A percentile compares a stretch with the other conserved stretches of the same genome.
Conservation (phyloP, 2,797 vertebrate species). For the Diglossa cyanea region DNA sequence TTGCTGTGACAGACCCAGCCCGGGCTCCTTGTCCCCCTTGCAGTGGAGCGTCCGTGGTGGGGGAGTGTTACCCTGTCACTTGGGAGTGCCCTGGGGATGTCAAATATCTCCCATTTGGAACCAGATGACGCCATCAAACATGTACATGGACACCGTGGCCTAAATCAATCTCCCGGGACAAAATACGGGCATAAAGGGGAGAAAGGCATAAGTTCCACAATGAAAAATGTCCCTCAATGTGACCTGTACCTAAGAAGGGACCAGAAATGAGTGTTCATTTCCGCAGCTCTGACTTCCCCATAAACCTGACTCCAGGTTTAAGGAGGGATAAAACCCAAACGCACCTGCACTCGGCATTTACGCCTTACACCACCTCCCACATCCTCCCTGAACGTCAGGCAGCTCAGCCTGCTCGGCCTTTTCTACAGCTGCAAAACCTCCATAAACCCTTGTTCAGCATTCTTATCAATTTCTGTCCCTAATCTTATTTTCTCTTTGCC, state of each 20-base stretch:
- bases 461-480: not conserved
- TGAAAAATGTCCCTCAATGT: accelerated
- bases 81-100: not conserved
- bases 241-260: not conserved
- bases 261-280: accelerated
- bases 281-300: not conserved
- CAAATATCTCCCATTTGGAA: not conserved
- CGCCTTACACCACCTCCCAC: not conserved
- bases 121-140: accelerated
- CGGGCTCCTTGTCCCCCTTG: not conserved
- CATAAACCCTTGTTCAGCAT: conserved; percentile 1
- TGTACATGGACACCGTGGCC: not conserved
- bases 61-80: not conserved
- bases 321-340: not conserved
- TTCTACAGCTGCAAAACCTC: not conserved
- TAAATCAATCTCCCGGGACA: not conserved
- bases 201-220: accelerated
- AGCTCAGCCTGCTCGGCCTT: not conserved
- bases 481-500: conserved; percentile 27
- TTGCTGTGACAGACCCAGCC: accelerated
- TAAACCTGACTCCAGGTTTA: not conserved
- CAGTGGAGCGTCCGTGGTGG: accelerated
- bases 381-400: not conserved
- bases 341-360: not conserved
- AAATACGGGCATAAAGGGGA: not conserved